Evolutionary conservation across 1,140 invertebrate species (phyloP), one percentile per base, ranked within the genome.

Genomic region (Zaprionus camerounensis): DNA sequence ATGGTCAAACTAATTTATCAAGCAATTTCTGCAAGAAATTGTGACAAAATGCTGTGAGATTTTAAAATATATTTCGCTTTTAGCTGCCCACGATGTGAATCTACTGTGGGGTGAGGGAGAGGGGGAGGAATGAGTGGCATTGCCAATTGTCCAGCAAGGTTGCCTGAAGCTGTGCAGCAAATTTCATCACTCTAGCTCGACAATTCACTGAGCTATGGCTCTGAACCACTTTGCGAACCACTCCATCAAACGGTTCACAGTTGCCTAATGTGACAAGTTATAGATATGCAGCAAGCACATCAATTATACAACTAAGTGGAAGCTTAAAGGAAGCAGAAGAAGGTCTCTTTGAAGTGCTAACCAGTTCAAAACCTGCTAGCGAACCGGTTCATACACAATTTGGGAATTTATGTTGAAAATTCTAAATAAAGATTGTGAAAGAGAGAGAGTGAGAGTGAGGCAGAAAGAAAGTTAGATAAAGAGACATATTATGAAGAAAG

Each of bases 11-110:
- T 36, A 71, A 71, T 71, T 64, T 64, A 61, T 80, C 63, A 71
- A 66, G 74, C 68, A 64, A 77, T 71, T 71, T 78, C 13, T 72
- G 44, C 38, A 28, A 24, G 28, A 72, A 72, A 72, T 34, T 62
- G 58, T 62, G 24, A 41, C 49, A 62, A 70, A 70, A 55, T 55
- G 51, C 69, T 57, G 59, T 64, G 44, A 63, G 63, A 56, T 56
- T 57, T 46, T 3, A 59, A 68, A 65, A 65, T 34, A 17, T 34
- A 34, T 67, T 46, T 20, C 24, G 20, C 12, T 66, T 22, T 49
- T n/a, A 58, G 53, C 53, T 13, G 7, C n/a, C n/a, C 17, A 20
- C 1, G 17, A 20, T 49, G 44, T n/a, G 38, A n/a, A n/a, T 0
- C 38, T 12, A n/a, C 38, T n/a, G 41, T 17, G 36, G 12, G 2